Percentiles rank a stretch among this genome's conserved stretches.
phyloP scores from a whole-genome alignment of 1,140 invertebrate genomes.

The Calliphora vicina region DNA sequence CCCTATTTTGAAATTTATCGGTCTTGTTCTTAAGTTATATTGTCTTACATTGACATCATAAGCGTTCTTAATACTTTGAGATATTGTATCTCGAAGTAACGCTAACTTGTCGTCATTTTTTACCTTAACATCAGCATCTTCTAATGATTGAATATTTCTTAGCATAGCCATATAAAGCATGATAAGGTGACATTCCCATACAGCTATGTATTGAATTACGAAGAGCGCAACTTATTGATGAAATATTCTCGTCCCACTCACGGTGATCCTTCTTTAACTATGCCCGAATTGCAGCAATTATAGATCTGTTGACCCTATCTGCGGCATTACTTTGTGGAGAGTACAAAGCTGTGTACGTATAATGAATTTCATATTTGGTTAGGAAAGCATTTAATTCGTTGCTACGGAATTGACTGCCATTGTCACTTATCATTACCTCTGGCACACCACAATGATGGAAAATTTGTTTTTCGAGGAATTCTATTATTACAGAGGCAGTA shows the following conservation, averaged over 20 bases:
- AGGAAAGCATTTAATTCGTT: too few relatives aligned
- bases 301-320: not conserved
- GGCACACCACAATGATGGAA: not conserved
- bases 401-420: not conserved
- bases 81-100: not conserved
- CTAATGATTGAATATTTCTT: too few relatives aligned
- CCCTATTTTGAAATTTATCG: not conserved
- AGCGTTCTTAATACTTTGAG: not conserved
- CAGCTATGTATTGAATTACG: not conserved
- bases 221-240: slow-evolving; percentile 24
- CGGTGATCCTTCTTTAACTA: not conserved
- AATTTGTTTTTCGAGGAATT: not conserved
- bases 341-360: not conserved
- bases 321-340: not conserved
- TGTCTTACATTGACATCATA: not conserved
- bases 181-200: not conserved
- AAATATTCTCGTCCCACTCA: slow-evolving; percentile 35
- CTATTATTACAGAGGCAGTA: too few relatives aligned
- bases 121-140: too few relatives aligned
- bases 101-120: too few relatives aligned
- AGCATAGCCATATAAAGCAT: not conserved
- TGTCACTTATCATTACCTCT: not conserved
- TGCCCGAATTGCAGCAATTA: slow-evolving; percentile 28
- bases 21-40: not conserved
- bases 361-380: not conserved